phyloP scores from a whole-genome alignment of 2,113 vertebrate species.

The Lipophrys pholis region DNA sequence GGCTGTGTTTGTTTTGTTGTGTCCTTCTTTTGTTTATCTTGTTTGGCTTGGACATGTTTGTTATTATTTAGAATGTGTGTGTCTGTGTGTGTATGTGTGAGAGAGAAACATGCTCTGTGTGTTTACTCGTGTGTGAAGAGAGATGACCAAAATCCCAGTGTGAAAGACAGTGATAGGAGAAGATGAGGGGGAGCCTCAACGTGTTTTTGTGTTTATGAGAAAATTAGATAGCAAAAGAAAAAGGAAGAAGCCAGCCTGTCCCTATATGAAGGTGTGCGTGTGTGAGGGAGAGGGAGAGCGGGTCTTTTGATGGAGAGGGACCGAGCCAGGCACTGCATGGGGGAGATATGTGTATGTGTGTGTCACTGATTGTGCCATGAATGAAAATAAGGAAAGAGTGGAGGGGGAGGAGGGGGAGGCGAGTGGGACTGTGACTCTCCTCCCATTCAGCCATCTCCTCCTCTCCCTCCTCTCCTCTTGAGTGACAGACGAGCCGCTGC shows the following conservation, averaged over 20 bases:
- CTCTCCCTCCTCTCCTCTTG: slow-evolving; percentile 34
- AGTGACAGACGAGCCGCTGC: slow-evolving; percentile 55
- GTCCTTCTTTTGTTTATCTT: slow-evolving; percentile 23
- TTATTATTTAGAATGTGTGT: slow-evolving; percentile 20
- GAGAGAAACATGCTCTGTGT: not conserved
- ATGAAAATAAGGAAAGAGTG: slow-evolving; percentile 80
- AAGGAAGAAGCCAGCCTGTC: slow-evolving; percentile 10
- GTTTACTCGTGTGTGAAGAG: slow-evolving; percentile 49
- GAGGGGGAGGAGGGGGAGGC: slow-evolving; percentile 8
- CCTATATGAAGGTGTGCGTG: slow-evolving; percentile 23
- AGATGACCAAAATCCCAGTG: slow-evolving; percentile 53
- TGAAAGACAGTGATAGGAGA: slow-evolving; percentile 47
- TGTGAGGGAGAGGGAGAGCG: not conserved
- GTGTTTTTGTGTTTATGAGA: slow-evolving; percentile 49
- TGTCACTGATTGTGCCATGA: slow-evolving; percentile 82
- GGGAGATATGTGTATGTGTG: slow-evolving; percentile 61
- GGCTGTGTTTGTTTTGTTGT: slow-evolving; percentile 33
- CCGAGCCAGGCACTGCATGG: slow-evolving; percentile 64
- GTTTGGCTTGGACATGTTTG: slow-evolving; percentile 17
- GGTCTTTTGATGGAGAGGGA: slow-evolving; percentile 66
- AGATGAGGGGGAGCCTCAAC: slow-evolving; percentile 1
- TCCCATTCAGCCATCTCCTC: slow-evolving; percentile 64
- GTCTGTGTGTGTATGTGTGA: slow-evolving; percentile 2
- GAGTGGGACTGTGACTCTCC: slow-evolving; percentile 50
- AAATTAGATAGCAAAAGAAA: slow-evolving; percentile 55